phyloP scores from a whole-genome alignment of 2,113 vertebrate species.

The Corythornis vintsioides region DNA sequence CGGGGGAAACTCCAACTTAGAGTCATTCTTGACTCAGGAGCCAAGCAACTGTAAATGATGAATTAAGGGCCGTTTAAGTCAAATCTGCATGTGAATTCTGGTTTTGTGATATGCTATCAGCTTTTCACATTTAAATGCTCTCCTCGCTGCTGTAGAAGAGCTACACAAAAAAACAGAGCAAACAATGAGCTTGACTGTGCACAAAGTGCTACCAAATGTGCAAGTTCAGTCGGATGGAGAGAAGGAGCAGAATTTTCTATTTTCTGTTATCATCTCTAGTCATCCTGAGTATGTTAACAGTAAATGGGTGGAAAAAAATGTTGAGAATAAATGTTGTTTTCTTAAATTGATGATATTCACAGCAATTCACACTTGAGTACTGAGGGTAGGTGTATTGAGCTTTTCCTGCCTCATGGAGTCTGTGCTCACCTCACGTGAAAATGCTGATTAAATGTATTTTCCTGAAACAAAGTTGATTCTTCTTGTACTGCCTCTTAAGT shows the following conservation, averaged over 20 bases:
- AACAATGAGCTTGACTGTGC: background rate
- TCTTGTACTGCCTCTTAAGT: background rate
- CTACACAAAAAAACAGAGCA: background rate
- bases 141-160: background rate
- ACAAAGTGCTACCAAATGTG: background rate
- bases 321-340: slow-evolving; percentile 12
- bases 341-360: background rate
- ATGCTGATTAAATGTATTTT: background rate
- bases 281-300: background rate
- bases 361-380: background rate
- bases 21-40: background rate
- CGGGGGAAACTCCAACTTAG: slow-evolving; percentile 43
- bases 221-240: background rate
- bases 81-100: background rate
- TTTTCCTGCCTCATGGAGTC: background rate
- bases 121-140: background rate
- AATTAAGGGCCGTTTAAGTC: slow-evolving; percentile 10
- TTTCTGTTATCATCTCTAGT: background rate
- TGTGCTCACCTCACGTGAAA: background rate
- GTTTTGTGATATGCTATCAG: background rate
- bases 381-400: background rate
- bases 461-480: slow-evolving; percentile 9
- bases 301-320: background rate
- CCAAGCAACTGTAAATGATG: slow-evolving; percentile 19
- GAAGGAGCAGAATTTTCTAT: background rate